Base-by-base conservation (phyloP, 2,797 vertebrate species). In the Chiroxiphia lanceolata region DNA sequence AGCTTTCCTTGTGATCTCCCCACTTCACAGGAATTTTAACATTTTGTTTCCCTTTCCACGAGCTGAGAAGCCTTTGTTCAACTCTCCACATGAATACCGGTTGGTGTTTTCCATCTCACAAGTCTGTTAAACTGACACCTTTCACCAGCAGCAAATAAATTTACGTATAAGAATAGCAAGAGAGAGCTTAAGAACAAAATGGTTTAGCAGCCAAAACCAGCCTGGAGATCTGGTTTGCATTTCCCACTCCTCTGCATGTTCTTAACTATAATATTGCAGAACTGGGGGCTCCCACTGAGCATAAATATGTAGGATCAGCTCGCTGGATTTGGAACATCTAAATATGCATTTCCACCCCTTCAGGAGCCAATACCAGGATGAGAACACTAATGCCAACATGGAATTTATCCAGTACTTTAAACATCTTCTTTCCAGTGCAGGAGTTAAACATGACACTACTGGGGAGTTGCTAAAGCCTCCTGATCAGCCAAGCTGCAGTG, bases 211-310 rank as follows among this genome's bases (percentile, higher is more conserved):
- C 34, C 26, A 36, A 82, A 87, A 20, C 33, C 70, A 83, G 47
- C 57, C 44, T 3, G 1, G 69, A 81, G 81, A 44, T 83, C 89
- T 79, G 85, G 56, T 92, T 91, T 91, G 84, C 71, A 65, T 93
- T 90, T 92, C 93, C 87, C 42, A 72, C 68, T 92, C 65, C 78
- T 91, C 76, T 89, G 78, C 38, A 2, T 93, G 90, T 75, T 94
- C 90, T 95, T 90, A 93, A 95, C 95, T 94, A 94, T 17, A 80
- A 19, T 38, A 74, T 81, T 13, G 6, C 60, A 86, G 86, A 82
- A 75, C 59, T 21, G 19, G 56, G 64, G 44, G 80, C 42, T 93
- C 81, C 69, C 71, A 79, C 85, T 89, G 83, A 68, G 61, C 59
- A 88, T 42, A 91, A 86, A 93, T 83, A 50, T 44, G 67, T 56